These are phyloP conservation scores for Platyscapa corneri DNA, from an alignment of 1,140 invertebrate genomes.

Conservation along the genomic window DNA sequence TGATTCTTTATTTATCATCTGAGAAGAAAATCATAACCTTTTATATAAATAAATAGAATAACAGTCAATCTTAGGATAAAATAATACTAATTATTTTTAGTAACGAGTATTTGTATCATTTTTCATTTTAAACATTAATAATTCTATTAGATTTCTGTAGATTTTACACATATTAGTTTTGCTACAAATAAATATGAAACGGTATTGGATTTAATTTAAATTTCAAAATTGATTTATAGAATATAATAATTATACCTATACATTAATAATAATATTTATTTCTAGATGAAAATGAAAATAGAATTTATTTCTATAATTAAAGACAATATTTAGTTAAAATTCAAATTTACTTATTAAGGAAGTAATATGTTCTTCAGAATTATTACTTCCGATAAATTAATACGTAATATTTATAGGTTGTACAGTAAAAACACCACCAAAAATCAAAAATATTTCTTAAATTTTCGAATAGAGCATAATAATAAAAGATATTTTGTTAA, in stretches of 20 bases:
- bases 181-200: neutral
- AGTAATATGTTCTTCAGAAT: constrained; percentile 21
- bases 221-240: neutral
- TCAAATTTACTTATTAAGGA: constrained; percentile 17
- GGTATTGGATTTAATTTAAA: neutral
- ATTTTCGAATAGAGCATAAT: neutral
- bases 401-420: constrained; percentile 1
- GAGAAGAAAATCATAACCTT: neutral
- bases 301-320: neutral
- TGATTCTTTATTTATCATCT: neutral
- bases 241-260: neutral
- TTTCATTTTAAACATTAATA: too few species aligned
- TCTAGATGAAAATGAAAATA: constrained; percentile 16
- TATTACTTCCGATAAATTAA: neutral
- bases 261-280: neutral
- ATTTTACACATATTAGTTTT: too few species aligned
- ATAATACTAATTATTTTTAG: too few species aligned
- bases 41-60: neutral
- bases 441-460: constrained; percentile 2
- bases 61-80: neutral
- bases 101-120: too few species aligned
- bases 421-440: neutral
- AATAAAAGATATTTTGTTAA: constrained; percentile 9
- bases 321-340: neutral
- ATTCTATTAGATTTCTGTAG: too few species aligned